Conservation (phyloP, 1,140 invertebrate species). For the Drosophila subobscura region DNA sequence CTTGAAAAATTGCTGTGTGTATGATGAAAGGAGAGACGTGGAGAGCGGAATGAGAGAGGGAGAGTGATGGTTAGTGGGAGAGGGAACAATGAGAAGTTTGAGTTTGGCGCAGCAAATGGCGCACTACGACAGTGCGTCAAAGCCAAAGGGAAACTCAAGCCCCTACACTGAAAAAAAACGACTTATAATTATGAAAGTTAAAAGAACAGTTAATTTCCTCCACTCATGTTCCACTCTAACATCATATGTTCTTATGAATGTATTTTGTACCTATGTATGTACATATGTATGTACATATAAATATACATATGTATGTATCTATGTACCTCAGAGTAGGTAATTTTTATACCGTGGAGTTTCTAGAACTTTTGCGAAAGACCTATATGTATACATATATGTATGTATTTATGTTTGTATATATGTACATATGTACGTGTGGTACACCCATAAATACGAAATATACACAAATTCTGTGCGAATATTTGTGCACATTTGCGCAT, state of each 20-base stretch:
- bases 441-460: neutral
- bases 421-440: constrained; percentile 1
- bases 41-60: neutral
- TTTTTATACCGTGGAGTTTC: too few relatives aligned
- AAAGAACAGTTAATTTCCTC: neutral
- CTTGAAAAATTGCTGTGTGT: constrained; percentile 65
- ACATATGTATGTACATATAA: too few relatives aligned
- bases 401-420: neutral
- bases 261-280: too few relatives aligned
- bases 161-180: too few relatives aligned
- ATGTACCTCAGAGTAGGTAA: too few relatives aligned
- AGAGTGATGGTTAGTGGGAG: neutral
- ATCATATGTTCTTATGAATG: too few relatives aligned
- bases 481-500: constrained; percentile 23
- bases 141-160: constrained; percentile 67
- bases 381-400: too few relatives aligned
- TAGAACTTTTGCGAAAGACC: constrained; percentile 3
- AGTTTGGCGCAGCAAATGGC: constrained; percentile 68
- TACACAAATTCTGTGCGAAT: constrained; percentile 3
- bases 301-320: too few relatives aligned
- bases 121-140: constrained; percentile 76
- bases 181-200: too few relatives aligned
- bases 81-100: constrained; percentile 5
- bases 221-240: neutral
- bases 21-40: constrained; percentile 12